phyloP scores from a whole-genome alignment of 2,797 vertebrate species.

The Sebastes cheni region DNA sequence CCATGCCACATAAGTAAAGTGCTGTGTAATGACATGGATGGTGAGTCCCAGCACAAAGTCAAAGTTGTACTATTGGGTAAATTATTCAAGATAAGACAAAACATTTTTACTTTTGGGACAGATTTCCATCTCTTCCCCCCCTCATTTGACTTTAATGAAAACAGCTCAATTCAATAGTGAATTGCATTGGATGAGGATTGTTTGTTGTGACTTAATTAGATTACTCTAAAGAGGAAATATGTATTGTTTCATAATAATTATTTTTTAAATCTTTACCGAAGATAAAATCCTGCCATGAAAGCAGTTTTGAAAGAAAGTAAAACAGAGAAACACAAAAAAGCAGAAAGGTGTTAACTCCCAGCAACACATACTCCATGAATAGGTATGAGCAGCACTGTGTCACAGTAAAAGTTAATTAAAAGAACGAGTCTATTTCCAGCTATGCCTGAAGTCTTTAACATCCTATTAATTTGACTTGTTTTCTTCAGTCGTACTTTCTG shows the following conservation, averaged over 20 bases:
- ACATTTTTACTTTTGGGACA: background rate
- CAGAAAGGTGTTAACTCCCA: slow-evolving; percentile 42
- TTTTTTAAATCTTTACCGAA: background rate
- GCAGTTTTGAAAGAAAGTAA: background rate
- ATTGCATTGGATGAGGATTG: background rate
- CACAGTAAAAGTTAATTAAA: slow-evolving; percentile 71
- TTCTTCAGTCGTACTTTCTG: slow-evolving; percentile 56
- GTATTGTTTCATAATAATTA: background rate
- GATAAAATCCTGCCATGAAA: background rate
- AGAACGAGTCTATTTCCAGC: slow-evolving; percentile 70
- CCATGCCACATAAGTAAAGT: background rate
- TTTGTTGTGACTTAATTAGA: slow-evolving; percentile 6
- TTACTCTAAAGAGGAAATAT: background rate
- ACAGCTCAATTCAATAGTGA: background rate
- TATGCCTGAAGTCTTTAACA: slow-evolving; percentile 70
- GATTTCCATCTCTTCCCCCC: background rate
- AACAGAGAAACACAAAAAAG: slow-evolving; percentile 6
- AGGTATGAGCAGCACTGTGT: slow-evolving; percentile 66
- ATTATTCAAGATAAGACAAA: background rate
- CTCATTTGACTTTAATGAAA: background rate
- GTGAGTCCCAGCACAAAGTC: background rate
- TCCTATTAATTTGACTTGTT: slow-evolving; percentile 78
- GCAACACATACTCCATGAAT: slow-evolving; percentile 60
- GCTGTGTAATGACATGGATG: background rate
- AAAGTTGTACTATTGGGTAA: background rate